Percentiles rank a stretch among this genome's conserved stretches.
Evolutionary conservation across 1,140 invertebrate species (phyloP).

Genomic region (Callitettix versicolor): DNA sequence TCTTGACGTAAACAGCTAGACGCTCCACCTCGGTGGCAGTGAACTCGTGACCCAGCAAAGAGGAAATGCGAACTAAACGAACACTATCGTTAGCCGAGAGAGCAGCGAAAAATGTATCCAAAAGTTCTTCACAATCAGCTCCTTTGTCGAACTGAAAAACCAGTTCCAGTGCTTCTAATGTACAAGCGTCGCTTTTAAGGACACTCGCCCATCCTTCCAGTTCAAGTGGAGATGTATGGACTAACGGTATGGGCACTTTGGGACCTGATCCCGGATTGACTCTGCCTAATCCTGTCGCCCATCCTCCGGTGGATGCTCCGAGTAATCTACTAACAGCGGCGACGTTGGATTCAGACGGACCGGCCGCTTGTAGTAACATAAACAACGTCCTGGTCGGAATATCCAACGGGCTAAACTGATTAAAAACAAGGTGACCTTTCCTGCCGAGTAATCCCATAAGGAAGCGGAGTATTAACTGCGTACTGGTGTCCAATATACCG

Average conservation of each 20-base stretch:
- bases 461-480: constrained; percentile 33
- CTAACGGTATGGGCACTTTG: constrained; percentile 32
- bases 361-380: constrained; percentile 38
- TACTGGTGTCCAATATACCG: constrained; percentile 11
- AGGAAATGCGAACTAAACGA: constrained; percentile 36
- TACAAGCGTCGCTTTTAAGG: constrained; percentile 34
- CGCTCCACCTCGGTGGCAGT: constrained; percentile 34
- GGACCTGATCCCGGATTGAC: constrained; percentile 17
- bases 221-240: constrained; percentile 36
- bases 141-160: constrained; percentile 38
- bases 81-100: constrained; percentile 37
- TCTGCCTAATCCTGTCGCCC: constrained; percentile 1
- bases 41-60: constrained; percentile 38
- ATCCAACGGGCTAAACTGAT: constrained; percentile 38
- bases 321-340: constrained; percentile 27
- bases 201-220: constrained; percentile 39
- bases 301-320: constrained; percentile 12
- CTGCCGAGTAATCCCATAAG: constrained; percentile 39
- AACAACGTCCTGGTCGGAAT: constrained; percentile 38
- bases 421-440: constrained; percentile 36
- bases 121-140: constrained; percentile 31
- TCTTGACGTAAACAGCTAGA: constrained; percentile 36
- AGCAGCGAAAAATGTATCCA: constrained; percentile 37
- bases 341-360: constrained; percentile 38
- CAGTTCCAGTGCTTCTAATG: constrained; percentile 37